Percentiles rank a stretch among this genome's conserved stretches.
Evolutionary conservation across 2,888 invertebrate genomes (phyloP).

Genomic region (Chymomyza procnemis): DNA sequence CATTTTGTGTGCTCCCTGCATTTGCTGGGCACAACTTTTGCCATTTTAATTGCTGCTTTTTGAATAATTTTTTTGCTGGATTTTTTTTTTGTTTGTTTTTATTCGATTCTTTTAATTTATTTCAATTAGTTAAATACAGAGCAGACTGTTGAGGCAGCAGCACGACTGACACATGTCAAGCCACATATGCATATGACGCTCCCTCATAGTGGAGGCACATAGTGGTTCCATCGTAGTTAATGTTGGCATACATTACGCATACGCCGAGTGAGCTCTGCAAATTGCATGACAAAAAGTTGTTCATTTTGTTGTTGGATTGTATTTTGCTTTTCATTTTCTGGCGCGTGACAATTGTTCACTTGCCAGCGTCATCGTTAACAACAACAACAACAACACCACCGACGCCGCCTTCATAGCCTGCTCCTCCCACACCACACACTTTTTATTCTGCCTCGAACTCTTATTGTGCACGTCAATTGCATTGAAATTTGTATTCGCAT

Average conservation of each 20-base stretch:
- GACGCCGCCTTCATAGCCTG: not conserved
- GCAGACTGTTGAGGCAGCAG: conserved; percentile 42
- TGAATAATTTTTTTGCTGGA: conserved; percentile 52
- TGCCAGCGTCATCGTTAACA: not conserved
- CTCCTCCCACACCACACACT: not conserved
- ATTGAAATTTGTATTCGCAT: conserved; percentile 70
- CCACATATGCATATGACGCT: not conserved
- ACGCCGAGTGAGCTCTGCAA: conserved; percentile 39
- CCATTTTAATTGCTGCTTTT: conserved; percentile 10
- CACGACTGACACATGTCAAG: conserved; percentile 49
- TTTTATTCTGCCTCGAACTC: not conserved
- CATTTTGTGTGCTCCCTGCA: conserved; percentile 3
- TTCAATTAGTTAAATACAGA: conserved; percentile 63
- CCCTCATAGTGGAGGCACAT: not conserved
- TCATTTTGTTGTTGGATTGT: conserved; percentile 24
- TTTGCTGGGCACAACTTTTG: conserved; percentile 4
- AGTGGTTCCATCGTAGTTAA: not conserved
- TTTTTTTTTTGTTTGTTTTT: conserved; percentile 21
- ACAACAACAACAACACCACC: not conserved
- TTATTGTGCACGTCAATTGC: conserved; percentile 71
- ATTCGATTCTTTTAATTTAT: conserved; percentile 61
- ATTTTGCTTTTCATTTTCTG: conserved; percentile 60
- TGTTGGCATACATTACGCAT: conserved; percentile 50
- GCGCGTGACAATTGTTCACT: conserved; percentile 69
- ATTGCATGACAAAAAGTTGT: conserved; percentile 19